Evolutionary conservation across 2,797 vertebrate genomes (phyloP).

Genomic region (Microctenopoma lineatum): DNA sequence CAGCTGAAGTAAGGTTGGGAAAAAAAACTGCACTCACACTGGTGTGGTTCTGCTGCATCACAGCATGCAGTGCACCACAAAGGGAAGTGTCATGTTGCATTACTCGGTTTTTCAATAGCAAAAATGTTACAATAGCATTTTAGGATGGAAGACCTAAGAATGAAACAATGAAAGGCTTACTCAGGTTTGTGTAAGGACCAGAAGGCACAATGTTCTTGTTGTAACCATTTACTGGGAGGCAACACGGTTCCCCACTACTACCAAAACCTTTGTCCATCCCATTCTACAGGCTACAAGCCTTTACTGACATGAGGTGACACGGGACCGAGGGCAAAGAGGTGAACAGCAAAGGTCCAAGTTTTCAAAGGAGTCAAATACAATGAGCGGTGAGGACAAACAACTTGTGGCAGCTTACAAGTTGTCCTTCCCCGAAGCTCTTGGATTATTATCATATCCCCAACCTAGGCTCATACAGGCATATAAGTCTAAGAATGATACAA

Average conservation of each 20-base stretch:
- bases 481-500: slow-evolving; percentile 23
- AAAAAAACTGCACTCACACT: slow-evolving; percentile 23
- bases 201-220: slow-evolving; percentile 66
- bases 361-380: slow-evolving; percentile 38
- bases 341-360: slow-evolving; percentile 16
- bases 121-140: slow-evolving; percentile 30
- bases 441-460: slow-evolving; percentile 21
- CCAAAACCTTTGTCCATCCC: slow-evolving; percentile 30
- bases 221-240: slow-evolving; percentile 42
- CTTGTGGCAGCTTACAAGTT: slow-evolving; percentile 19
- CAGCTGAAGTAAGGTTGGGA: slow-evolving; percentile 3
- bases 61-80: slow-evolving; percentile 26
- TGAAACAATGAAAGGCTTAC: slow-evolving; percentile 32
- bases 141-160: slow-evolving; percentile 18
- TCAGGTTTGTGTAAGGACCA: slow-evolving; percentile 51
- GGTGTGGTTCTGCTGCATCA: slow-evolving; percentile 25
- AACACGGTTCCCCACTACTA: slow-evolving; percentile 24
- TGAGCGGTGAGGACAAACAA: slow-evolving; percentile 27
- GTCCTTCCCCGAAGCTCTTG: slow-evolving; percentile 29
- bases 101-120: slow-evolving; percentile 42
- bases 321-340: slow-evolving; percentile 22
- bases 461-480: slow-evolving; percentile 15
- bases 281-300: slow-evolving; percentile 9
- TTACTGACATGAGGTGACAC: slow-evolving; percentile 9
- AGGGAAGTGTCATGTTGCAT: slow-evolving; percentile 39